Evolutionary conservation across 2,113 vertebrate species (phyloP).

Genomic region (Agapornis roseicollis): DNA sequence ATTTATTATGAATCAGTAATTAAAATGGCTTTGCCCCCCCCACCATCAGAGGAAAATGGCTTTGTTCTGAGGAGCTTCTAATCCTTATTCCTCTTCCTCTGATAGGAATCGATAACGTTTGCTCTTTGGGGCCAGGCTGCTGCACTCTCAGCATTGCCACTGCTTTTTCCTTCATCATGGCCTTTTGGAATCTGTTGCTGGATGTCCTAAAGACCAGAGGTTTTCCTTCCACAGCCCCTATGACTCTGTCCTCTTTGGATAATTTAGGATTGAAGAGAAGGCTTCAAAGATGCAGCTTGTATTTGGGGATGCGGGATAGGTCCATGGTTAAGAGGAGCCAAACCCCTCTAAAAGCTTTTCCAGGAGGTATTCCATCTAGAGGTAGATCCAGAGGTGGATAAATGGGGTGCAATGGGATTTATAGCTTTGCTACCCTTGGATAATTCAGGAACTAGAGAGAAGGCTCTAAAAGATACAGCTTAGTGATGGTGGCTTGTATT

Average conservation of each 20-base stretch:
- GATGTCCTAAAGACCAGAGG: not conserved
- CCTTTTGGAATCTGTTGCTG: not conserved
- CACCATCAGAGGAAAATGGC: not conserved
- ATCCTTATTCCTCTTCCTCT: not conserved
- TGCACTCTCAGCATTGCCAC: rapidly evolving
- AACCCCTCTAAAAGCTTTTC: not conserved
- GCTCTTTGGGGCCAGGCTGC: not conserved
- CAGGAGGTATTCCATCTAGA: not conserved
- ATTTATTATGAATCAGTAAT: conserved; percentile 60
- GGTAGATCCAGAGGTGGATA: not conserved
- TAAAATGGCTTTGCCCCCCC: not conserved
- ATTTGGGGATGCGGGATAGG: not conserved
- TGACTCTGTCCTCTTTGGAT: not conserved
- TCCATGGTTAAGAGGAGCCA: not conserved
- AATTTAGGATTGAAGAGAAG: not conserved
- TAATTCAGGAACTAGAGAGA: not conserved
- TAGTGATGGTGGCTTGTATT: not conserved
- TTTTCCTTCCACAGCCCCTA: not conserved
- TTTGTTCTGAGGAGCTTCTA: conserved; percentile 9
- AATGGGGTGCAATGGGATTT: not conserved
- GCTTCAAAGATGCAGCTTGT: not conserved
- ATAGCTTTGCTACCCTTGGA: not conserved
- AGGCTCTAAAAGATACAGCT: not conserved
- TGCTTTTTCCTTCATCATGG: not conserved
- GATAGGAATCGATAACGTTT: not conserved